Conservation (phyloP, 2,888 invertebrate genomes). For the Pocota personata region DNA sequence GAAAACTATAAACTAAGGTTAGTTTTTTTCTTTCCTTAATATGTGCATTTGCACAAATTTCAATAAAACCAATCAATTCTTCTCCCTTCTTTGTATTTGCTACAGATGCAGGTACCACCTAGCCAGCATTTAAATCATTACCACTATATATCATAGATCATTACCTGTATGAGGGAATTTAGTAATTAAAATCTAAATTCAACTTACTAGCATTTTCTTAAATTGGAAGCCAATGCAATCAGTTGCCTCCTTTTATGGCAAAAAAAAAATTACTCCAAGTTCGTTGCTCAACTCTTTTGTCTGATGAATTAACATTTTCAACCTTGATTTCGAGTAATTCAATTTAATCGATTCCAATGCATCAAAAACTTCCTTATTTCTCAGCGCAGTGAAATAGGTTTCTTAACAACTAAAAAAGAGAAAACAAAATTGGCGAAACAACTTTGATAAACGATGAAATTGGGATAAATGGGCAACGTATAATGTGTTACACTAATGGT, state of each 20-base stretch:
- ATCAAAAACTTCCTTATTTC: neutral
- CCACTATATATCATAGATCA: neutral
- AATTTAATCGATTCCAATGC: neutral
- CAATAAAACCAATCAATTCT: too few relatives aligned
- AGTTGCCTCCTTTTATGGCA: neutral
- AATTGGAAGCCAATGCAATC: neutral
- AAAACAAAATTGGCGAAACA: slow-evolving; percentile 15
- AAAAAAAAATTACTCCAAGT: neutral
- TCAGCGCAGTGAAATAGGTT: neutral
- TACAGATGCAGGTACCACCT: neutral
- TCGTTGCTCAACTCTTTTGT: neutral
- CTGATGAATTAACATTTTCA: neutral
- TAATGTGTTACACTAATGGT: neutral
- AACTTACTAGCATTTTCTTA: neutral
- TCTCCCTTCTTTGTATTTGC: too few relatives aligned
- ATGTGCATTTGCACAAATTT: too few relatives aligned
- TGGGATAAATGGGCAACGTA: neutral
- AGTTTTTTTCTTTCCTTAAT: too few relatives aligned
- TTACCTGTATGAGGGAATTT: neutral
- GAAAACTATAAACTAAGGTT: too few relatives aligned
- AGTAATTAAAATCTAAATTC: neutral
- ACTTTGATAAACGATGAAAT: slow-evolving; percentile 1
- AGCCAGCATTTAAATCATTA: neutral
- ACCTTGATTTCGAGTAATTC: slow-evolving; percentile 3
- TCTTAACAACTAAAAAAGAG: neutral